Evolutionary conservation across 2,113 vertebrate species (phyloP), one percentile per base, ranked within the genome.

Genomic region (Bujurquina vittata): DNA sequence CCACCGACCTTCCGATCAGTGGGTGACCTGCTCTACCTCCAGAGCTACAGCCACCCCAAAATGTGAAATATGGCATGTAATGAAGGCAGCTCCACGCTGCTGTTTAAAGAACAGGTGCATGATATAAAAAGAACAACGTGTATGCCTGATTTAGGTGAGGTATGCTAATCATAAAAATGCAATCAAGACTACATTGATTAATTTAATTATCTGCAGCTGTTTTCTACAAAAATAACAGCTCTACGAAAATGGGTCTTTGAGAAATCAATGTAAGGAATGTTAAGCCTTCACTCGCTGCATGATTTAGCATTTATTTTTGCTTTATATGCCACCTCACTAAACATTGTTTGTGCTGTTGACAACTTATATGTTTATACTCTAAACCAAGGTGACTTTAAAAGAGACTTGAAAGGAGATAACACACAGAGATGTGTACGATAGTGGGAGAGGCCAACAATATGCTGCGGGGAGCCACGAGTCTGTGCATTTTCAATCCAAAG

Each of bases 331-430:
- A 4, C 7, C 14, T 23, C n/a, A 75, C 22, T 65, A 59, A 7
- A n/a, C 1, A 40, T 10, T 49, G 33, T 31, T 35, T 29, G 73
- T 60, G 65, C 31, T 57, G 57, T 37, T 49, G 37, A 59, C 22
- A 74, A 62, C 26, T 59, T 49, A 54, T 26, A 17, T 33, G 84
- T 18, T 58, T n/a, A n/a, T 57, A 59, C 9, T 80, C 22, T 18
- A 63, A 87, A 79, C 17, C 37, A 77, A 82, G 73, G 81, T 90
- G 86, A 87, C 84, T 89, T 87, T 82, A 75, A 81, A 74, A 22
- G 59, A 31, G 26, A 63, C 63, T 46, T 52, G 63, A 40, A 62
- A 58, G 46, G 31, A 40, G 84, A 58, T 55, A 59, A 31, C 82
- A 86, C 18, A 58, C 67, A 77, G 79, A 29, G 76, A 74, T 35